Conservation (phyloP, 2,113 vertebrate species). For the Calidris pygmaea region DNA sequence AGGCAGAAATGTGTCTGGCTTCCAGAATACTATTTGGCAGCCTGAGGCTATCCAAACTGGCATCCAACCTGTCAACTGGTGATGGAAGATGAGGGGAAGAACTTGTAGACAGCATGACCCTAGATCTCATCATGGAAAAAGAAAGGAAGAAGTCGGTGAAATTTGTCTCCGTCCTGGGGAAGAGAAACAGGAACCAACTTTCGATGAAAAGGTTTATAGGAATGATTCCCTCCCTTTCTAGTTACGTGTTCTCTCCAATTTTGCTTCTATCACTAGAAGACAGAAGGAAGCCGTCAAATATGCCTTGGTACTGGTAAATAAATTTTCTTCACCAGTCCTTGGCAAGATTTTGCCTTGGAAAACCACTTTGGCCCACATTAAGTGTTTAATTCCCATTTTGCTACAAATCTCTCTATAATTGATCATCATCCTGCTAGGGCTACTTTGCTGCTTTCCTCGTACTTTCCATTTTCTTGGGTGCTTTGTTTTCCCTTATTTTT, state of each 20-base stretch:
- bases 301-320: not conserved
- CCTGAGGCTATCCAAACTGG: not conserved
- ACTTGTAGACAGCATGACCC: not conserved
- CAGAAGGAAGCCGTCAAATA: not conserved
- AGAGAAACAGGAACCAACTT: not conserved
- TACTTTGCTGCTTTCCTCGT: not conserved
- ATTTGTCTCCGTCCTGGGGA: not conserved
- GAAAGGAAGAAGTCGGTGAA: not conserved
- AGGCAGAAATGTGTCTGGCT: not conserved
- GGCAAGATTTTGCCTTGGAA: not conserved
- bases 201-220: not conserved
- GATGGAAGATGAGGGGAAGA: not conserved
- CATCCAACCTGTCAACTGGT: not conserved
- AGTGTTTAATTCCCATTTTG: not conserved
- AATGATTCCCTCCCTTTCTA: not conserved
- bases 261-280: not conserved
- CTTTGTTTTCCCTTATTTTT: not conserved
- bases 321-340: not conserved
- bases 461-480: not conserved
- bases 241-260: not conserved
- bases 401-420: not conserved
- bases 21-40: not conserved
- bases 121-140: not conserved
- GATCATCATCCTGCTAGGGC: not conserved
- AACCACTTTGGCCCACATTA: not conserved